Base-by-base conservation (phyloP, 2,113 vertebrate genomes). In the Kryptolebias marmoratus region DNA sequence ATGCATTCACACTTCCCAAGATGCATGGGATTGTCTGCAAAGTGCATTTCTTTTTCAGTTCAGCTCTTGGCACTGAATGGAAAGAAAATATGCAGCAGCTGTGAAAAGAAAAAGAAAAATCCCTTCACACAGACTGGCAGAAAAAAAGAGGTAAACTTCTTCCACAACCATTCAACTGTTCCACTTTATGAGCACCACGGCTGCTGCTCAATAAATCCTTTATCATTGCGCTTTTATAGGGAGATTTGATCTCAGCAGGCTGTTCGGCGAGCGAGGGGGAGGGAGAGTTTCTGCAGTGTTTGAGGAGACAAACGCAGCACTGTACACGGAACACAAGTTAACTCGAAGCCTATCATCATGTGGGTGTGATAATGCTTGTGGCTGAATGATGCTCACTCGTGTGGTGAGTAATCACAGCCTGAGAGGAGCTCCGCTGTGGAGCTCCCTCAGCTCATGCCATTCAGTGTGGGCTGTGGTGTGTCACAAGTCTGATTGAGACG, bases 31-130 rank as follows among this genome's bases (percentile, higher is more conserved):
- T 90, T 81, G 59, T 27, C 81, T 90, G 76, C 0, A 30, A 85
- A 45, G 50, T 57, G 48, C 18, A 5, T 88, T 90, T 89, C 56
- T 36, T 93, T 92, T 91, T 86, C 86, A 78, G 79, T 92, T 92
- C 88, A 88, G 87, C 87, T 95, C 90, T 92, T 95, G 90, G 92
- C 92, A 93, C 90, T 88, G 71, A 90, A 88, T 75, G 70, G 80
- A 82, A 91, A 92, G 83, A 90, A 93, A 95, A 95, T 78, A 84
- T 81, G 92, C 92, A 93, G 92, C 93, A 95, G 94, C 93, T 95
- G 94, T 92, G 88, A 22, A 22, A 22, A 22, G 79, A 64, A 57
- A 83, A 81, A 78, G 93, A 91, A 87, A 81, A 73, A 90, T 94
- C 81, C 83, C 91, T 89, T 84, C 87, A 91, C 82, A 84, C 82